These are phyloP conservation scores for Seriola quinqueradiata DNA, from an alignment of 2,113 vertebrate species.

Conservation along the genomic window DNA sequence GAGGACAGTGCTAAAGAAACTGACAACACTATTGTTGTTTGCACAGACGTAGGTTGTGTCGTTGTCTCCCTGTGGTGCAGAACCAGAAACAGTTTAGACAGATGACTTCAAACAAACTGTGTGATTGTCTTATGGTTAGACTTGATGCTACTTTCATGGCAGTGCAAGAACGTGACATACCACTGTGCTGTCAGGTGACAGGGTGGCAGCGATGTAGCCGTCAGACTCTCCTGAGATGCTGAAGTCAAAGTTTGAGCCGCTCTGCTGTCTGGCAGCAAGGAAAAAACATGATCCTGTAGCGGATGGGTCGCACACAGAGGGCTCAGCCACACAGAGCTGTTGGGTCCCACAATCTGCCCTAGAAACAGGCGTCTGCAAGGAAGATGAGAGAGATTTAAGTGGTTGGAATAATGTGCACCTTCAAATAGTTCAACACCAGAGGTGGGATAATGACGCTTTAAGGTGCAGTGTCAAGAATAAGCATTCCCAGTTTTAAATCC, in stretches of 20 bases:
- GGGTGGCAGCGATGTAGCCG: constrained; percentile 43
- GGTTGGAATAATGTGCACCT: background rate
- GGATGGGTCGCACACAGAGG: constrained; percentile 44
- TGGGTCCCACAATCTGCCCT: fast-evolving
- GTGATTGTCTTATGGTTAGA: background rate
- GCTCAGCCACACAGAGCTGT: constrained; percentile 58
- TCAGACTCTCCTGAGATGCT: constrained; percentile 43
- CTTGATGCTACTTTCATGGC: background rate
- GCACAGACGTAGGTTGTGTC: constrained; percentile 66
- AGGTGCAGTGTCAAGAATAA: too few relatives aligned
- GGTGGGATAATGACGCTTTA: too few relatives aligned
- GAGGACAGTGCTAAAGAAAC: constrained; percentile 19
- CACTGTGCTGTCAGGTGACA: background rate
- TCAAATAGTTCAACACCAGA: background rate
- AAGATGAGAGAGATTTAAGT: background rate
- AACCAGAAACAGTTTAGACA: background rate
- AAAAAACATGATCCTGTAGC: constrained; percentile 39
- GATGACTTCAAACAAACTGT: background rate
- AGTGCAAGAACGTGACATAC: constrained; percentile 27
- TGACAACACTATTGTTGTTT: background rate
- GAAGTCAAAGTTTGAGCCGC: constrained; percentile 35
- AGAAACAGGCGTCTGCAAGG: constrained; percentile 15
- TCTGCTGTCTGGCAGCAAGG: fast-evolving
- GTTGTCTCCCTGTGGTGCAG: constrained; percentile 33
- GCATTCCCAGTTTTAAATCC: too few relatives aligned